A percentile compares a stretch with the other conserved stretches of the same genome.
These are phyloP conservation scores for Eospalax fontanierii DNA, from an alignment of 2,797 vertebrate species.

Conservation along the genomic window DNA sequence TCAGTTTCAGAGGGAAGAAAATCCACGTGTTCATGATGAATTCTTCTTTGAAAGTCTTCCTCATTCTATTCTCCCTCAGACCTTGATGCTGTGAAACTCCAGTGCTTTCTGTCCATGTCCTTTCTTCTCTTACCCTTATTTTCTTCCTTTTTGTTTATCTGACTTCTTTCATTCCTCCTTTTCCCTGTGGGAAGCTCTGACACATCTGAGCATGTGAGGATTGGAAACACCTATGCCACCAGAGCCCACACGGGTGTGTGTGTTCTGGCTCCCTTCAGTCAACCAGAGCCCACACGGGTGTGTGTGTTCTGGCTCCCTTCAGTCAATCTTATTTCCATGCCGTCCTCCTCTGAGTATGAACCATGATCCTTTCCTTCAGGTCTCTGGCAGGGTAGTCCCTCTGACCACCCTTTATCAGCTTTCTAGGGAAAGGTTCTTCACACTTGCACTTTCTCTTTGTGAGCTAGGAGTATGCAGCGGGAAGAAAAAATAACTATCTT, in stretches of 20 bases:
- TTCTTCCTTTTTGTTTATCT: not conserved
- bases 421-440: not conserved
- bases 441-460: not conserved
- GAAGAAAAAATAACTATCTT: constrained; percentile 9
- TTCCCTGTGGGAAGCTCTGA: not conserved
- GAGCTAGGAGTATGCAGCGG: not conserved
- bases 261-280: not conserved
- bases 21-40: constrained; percentile 13
- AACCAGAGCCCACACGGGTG: not conserved
- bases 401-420: not conserved
- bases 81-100: constrained; percentile 18
- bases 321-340: not conserved
- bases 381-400: not conserved
- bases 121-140: constrained; percentile 6
- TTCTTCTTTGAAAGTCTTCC: constrained; percentile 63
- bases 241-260: not conserved
- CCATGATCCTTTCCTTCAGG: not conserved
- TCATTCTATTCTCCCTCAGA: constrained; percentile 49
- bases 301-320: not conserved
- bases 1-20: constrained; percentile 63
- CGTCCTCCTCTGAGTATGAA: not conserved
- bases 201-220: not conserved
- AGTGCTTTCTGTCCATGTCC: not conserved
- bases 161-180: constrained; percentile 14
- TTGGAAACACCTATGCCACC: not conserved